Evolutionary conservation across 2,797 vertebrate genomes (phyloP).

Genomic region (Telmatherina bonti): DNA sequence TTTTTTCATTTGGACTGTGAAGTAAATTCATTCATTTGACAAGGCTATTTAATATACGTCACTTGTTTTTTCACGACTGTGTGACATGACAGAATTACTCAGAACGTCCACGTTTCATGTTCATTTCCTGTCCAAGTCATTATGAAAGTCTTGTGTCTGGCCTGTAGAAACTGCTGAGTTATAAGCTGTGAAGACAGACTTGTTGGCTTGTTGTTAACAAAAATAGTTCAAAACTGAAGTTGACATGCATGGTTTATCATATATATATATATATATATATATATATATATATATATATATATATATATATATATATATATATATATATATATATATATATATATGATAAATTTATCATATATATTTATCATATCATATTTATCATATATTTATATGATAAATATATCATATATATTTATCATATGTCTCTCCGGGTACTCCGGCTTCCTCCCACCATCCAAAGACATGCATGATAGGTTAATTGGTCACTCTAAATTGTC

Average conservation of each 20-base stretch:
- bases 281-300: too few species aligned
- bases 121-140: slow-evolving; percentile 57
- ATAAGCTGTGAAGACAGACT: not conserved
- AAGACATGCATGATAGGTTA: too few species aligned
- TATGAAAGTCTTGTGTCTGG: slow-evolving; percentile 45
- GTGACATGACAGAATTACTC: slow-evolving; percentile 1
- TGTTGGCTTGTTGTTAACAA: not conserved
- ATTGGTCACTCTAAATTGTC: too few species aligned
- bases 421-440: too few species aligned
- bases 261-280: too few species aligned
- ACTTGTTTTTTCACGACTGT: slow-evolving; percentile 9
- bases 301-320: too few species aligned
- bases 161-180: slow-evolving; percentile 19
- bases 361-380: too few species aligned
- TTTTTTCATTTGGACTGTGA: slow-evolving; percentile 36
- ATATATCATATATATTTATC: too few species aligned
- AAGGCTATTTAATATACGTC: not conserved
- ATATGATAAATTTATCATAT: too few species aligned
- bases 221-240: not conserved
- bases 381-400: too few species aligned
- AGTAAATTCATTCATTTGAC: slow-evolving; percentile 34
- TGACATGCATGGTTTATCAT: not conserved
- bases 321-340: too few species aligned
- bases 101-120: slow-evolving; percentile 13
- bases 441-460: too few species aligned